A percentile compares a stretch with the other conserved stretches of the same genome.
Conservation (phyloP, 2,888 invertebrate genomes). For the Siphonodentalium dalli region DNA sequence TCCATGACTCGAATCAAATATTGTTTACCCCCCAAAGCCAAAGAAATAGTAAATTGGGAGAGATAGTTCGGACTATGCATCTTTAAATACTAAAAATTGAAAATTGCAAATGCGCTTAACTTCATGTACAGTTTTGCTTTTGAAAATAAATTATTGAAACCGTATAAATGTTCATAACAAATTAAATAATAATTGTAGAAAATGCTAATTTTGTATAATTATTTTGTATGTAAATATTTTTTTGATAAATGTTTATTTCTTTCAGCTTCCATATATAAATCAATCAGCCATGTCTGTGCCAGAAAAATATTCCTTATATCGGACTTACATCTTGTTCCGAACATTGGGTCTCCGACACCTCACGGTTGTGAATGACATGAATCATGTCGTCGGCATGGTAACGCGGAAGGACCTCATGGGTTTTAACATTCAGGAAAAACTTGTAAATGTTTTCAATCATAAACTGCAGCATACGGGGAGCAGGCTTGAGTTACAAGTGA, state of each 20-base stretch:
- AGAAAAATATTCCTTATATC: constrained; percentile 63
- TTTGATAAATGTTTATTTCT: constrained; percentile 7
- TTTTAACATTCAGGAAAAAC: constrained; percentile 61
- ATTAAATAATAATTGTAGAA: neutral
- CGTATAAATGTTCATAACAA: neutral
- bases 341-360: constrained; percentile 66
- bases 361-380: constrained; percentile 58
- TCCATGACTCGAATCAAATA: too few relatives aligned
- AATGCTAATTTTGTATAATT: too few relatives aligned
- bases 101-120: too few relatives aligned
- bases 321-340: constrained; percentile 65
- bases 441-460: constrained; percentile 40
- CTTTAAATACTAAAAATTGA: too few relatives aligned
- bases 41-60: too few relatives aligned
- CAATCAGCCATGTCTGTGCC: constrained; percentile 63
- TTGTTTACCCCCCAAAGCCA: too few relatives aligned
- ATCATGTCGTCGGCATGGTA: constrained; percentile 64
- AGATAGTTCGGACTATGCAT: too few relatives aligned
- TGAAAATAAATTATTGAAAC: neutral
- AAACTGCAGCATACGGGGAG: too few relatives aligned
- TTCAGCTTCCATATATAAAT: constrained; percentile 63
- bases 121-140: too few relatives aligned
- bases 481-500: too few relatives aligned
- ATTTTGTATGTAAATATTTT: too few relatives aligned
- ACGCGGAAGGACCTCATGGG: constrained; percentile 67